Percentiles rank a stretch among this genome's conserved stretches.
phyloP scores from a whole-genome alignment of 2,888 invertebrate species.

The Drosophila rellima region DNA sequence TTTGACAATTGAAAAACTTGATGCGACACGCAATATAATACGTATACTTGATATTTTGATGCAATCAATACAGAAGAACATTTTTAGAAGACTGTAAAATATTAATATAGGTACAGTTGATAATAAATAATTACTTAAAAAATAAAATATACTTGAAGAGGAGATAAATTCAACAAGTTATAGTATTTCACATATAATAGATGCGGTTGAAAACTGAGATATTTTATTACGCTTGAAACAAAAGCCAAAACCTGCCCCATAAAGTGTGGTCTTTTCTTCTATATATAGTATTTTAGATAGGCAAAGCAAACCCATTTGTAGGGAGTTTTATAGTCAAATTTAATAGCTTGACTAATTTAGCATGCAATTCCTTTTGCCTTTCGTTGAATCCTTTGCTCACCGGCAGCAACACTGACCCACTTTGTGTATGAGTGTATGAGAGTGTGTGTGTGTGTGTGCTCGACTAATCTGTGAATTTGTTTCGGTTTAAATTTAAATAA shows the following conservation, averaged over 20 bases:
- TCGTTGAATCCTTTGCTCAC: slow-evolving; percentile 5
- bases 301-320: slow-evolving; percentile 23
- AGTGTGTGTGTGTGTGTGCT: slow-evolving; percentile 4
- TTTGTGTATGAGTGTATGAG: slow-evolving; percentile 9
- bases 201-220: background rate
- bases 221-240: slow-evolving; percentile 3
- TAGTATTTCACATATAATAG: background rate
- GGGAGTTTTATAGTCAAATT: slow-evolving; percentile 28
- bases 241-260: slow-evolving; percentile 3
- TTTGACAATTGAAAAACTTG: background rate
- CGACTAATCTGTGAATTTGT: slow-evolving; percentile 24
- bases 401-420: slow-evolving; percentile 37
- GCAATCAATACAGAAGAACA: background rate
- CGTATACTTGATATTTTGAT: slow-evolving; percentile 15
- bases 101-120: too few species aligned
- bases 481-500: slow-evolving; percentile 29
- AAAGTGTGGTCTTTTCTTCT: background rate
- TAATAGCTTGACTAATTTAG: slow-evolving; percentile 43
- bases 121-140: background rate
- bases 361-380: slow-evolving; percentile 13
- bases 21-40: background rate
- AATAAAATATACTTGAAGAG: background rate
- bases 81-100: background rate
- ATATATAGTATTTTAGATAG: slow-evolving; percentile 7
- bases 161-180: background rate